Evolutionary conservation across 2,113 vertebrate species (phyloP), one percentile per base, ranked within the genome.

Genomic region (Sakesphorus luctuosus): DNA sequence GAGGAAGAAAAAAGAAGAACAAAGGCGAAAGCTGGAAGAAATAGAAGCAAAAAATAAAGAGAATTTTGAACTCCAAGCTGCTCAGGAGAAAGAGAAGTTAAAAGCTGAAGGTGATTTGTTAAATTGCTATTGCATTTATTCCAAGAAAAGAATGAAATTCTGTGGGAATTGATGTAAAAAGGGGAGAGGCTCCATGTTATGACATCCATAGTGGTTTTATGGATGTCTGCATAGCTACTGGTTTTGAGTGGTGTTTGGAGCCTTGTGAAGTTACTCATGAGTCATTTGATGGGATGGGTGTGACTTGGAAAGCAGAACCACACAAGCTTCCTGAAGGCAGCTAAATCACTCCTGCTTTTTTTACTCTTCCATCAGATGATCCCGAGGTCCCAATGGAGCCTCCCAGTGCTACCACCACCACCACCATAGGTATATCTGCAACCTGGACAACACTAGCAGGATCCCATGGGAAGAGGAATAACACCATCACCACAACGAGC

Each of bases 11-110:
- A 99, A 99, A 82, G 98, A 99, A 97, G 98, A 99, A 63, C 98
- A 98, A 66, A 98, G 98, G 89, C 97, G 98, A 95, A 98, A 99
- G 88, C 94, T 98, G 76, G 98, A 99, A 97, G 99, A 99, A 97
- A 99, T 99, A 93, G 99, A 99, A 97, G 99, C 99, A 75, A 99
- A 99, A 98, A 98, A 99, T 85, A 99, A 99, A 98, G 99, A 99
- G 89, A 99, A 98, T 76, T 99, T 97, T 94, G 99, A 99, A 97
- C 98, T 99, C 92, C 99, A 99, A 97, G 99, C 99, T 97, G 98
- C 98, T 97, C 98, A 98, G 96, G 98, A 98, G 95, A 98, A 98
- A 95, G 99, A 99, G 97, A 99, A 99, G 47, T 98, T 99, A 96
- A 99, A 99, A 93, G 97, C 98, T 97, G 99, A 99, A 97, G 99